phyloP scores from a whole-genome alignment of 1,140 invertebrate genomes.

The Caenorhabditis inopinata region DNA sequence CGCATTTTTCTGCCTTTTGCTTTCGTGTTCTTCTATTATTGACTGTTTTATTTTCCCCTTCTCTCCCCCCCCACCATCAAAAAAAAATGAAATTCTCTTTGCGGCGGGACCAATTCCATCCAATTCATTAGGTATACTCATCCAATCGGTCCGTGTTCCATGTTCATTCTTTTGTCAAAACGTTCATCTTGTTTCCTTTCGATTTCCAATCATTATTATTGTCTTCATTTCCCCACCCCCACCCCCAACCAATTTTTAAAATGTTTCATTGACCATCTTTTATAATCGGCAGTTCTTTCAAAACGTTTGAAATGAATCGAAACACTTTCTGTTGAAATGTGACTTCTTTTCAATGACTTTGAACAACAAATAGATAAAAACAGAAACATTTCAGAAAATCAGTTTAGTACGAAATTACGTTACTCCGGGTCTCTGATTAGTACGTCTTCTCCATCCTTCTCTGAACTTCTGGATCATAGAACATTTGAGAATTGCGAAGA shows the following conservation, averaged over 20 bases:
- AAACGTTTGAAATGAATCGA: conserved; percentile 21
- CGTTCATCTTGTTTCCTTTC: background rate
- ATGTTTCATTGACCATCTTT: too few relatives aligned
- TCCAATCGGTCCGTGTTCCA: too few relatives aligned
- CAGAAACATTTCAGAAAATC: too few relatives aligned
- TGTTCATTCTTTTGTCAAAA: too few relatives aligned
- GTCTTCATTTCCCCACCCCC: background rate
- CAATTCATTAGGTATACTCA: too few relatives aligned
- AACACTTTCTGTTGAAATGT: background rate
- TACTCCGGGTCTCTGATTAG: too few relatives aligned
- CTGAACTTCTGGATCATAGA: too few relatives aligned
- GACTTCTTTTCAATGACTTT: background rate
- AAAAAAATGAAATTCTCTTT: background rate
- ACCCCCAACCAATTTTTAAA: too few relatives aligned
- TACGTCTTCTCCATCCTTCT: background rate
- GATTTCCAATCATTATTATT: background rate
- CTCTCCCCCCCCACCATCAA: background rate
- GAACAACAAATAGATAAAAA: too few relatives aligned
- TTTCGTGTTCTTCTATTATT: background rate
- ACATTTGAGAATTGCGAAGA: too few relatives aligned
- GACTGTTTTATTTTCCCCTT: background rate
- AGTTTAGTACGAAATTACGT: too few relatives aligned
- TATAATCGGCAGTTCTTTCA: background rate
- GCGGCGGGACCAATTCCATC: background rate
- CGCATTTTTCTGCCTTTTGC: background rate